Conservation (phyloP, 2,113 vertebrate genomes). For the Xiphorhynchus elegans region DNA sequence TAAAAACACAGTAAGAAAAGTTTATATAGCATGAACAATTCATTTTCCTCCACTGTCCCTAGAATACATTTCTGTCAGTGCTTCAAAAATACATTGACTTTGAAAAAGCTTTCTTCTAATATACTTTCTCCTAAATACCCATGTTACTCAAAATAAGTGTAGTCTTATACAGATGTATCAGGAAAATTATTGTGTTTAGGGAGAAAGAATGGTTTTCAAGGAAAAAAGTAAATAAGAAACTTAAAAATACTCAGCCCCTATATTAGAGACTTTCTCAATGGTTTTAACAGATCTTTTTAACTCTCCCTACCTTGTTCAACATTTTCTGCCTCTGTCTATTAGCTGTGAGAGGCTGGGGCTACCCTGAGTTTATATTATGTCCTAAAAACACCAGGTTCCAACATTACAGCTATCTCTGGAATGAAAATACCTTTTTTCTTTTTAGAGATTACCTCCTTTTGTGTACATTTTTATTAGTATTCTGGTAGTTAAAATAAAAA, state of each 20-base stretch:
- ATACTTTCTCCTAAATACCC: not conserved
- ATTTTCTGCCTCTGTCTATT: not conserved
- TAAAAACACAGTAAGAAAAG: constrained; percentile 51
- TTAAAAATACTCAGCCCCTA: not conserved
- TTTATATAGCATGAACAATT: not conserved
- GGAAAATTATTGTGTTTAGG: not conserved
- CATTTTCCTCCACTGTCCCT: not conserved
- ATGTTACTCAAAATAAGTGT: not conserved
- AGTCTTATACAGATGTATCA: not conserved
- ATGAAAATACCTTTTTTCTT: not conserved
- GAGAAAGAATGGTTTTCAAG: not conserved
- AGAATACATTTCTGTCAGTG: not conserved
- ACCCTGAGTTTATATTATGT: not conserved
- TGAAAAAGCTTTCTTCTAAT: not conserved
- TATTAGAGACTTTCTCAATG: not conserved
- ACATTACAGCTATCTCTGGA: not conserved
- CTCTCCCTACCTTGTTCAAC: not conserved
- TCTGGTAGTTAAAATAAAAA: not conserved
- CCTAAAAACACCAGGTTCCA: not conserved
- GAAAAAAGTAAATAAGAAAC: not conserved
- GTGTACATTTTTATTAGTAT: not conserved
- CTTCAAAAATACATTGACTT: not conserved
- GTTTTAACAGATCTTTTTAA: not conserved
- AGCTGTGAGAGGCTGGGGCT: not conserved
- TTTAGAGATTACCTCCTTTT: not conserved